phyloP scores from a whole-genome alignment of 2,113 vertebrate genomes.

The Seriola dumerili region DNA sequence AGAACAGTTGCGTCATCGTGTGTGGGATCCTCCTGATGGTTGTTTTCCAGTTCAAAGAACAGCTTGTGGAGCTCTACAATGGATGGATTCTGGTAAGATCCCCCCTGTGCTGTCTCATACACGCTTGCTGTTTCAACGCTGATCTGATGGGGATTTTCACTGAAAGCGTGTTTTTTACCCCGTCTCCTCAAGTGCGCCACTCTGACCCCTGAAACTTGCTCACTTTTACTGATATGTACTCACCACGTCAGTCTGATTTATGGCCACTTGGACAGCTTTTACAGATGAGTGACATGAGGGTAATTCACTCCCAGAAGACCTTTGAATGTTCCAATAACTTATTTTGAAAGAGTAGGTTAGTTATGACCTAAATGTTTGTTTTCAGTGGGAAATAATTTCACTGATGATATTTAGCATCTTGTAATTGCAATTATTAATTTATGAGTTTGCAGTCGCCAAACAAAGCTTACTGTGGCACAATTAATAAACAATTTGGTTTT shows the following conservation, averaged over 20 bases:
- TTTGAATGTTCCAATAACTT: slow-evolving; percentile 20
- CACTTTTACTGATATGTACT: slow-evolving; percentile 35
- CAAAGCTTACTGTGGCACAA: not conserved
- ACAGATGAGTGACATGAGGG: slow-evolving; percentile 1
- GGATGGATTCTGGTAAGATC: slow-evolving; percentile 97
- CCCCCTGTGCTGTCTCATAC: not conserved
- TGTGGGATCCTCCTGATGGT: slow-evolving; percentile 96
- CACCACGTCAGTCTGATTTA: slow-evolving; percentile 11
- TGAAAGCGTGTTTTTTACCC: slow-evolving; percentile 4
- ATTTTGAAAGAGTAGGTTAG: not conserved
- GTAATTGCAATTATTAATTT: not conserved
- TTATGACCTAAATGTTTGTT: not conserved
- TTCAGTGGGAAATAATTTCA: not conserved
- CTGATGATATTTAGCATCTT: not conserved
- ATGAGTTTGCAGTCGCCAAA: not conserved
- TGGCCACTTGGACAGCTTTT: slow-evolving; percentile 9
- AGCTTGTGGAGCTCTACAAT: slow-evolving; percentile 90
- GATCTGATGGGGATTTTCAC: slow-evolving; percentile 14
- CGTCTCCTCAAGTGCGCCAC: not conserved
- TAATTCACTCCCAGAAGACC: slow-evolving; percentile 13
- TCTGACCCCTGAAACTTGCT: slow-evolving; percentile 25
- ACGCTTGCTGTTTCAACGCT: not conserved
- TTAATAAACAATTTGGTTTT: not conserved
- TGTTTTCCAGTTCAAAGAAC: slow-evolving; percentile 92
- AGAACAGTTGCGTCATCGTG: slow-evolving; percentile 94